Evolutionary conservation across 1,140 invertebrate species (phyloP).

Genomic region (Neodiprion virginianus): DNA sequence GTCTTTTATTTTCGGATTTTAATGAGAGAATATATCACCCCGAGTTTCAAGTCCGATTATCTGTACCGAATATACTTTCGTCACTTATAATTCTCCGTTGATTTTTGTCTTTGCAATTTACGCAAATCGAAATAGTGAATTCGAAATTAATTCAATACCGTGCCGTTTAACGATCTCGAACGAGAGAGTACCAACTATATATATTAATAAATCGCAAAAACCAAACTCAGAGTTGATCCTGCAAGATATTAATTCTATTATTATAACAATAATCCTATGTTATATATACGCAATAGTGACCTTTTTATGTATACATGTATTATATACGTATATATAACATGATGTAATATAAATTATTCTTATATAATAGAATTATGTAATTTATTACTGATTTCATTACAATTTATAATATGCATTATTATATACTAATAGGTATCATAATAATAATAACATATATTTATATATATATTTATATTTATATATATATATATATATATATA

Average conservation of each 20-base stretch:
- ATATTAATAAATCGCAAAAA: background rate
- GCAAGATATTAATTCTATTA: slow-evolving; percentile 5
- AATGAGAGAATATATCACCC: too few relatives aligned
- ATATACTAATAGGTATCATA: background rate
- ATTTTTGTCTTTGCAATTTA: too few relatives aligned
- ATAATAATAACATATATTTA: too few relatives aligned
- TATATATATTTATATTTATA: too few relatives aligned
- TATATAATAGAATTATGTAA: background rate
- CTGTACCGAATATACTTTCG: too few relatives aligned
- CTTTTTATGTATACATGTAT: too few relatives aligned
- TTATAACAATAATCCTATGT: background rate
- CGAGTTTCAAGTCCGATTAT: too few relatives aligned
- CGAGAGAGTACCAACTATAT: background rate
- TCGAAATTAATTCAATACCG: background rate
- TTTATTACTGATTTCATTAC: background rate
- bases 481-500: too few relatives aligned
- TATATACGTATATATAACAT: background rate
- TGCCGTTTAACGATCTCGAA: background rate
- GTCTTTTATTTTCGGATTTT: too few relatives aligned
- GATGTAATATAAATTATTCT: background rate
- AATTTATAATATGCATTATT: background rate
- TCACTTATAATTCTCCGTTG: too few relatives aligned
- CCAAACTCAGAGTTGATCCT: background rate
- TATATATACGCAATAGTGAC: too few relatives aligned
- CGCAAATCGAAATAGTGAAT: too few relatives aligned